phyloP scores from a whole-genome alignment of 1,140 invertebrate genomes.

The Patella vulgata region DNA sequence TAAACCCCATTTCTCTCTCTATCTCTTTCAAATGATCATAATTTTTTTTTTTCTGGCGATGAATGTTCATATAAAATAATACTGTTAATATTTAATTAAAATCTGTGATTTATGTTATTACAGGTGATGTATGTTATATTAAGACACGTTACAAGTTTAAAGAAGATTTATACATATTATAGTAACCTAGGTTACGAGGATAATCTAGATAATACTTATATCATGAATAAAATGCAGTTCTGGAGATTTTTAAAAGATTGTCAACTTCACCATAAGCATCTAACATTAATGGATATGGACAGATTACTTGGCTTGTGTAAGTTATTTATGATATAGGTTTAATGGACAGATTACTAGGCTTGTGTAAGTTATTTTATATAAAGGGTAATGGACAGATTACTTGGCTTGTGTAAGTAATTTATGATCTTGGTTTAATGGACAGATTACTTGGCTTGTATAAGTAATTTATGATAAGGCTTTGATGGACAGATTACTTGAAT shows the following conservation, averaged over 20 bases:
- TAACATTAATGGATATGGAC: slow-evolving; percentile 64
- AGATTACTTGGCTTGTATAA: slow-evolving; percentile 52
- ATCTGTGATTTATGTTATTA: too few relatives aligned
- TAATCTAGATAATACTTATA: slow-evolving; percentile 65
- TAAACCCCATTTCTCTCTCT: too few relatives aligned
- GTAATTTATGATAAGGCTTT: neutral
- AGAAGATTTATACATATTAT: slow-evolving; percentile 64
- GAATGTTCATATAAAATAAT: too few relatives aligned
- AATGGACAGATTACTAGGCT: too few relatives aligned
- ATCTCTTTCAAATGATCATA: too few relatives aligned
- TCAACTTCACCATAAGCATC: slow-evolving; percentile 55
- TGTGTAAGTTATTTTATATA: too few relatives aligned
- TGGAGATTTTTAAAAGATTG: slow-evolving; percentile 67
- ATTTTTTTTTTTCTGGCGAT: too few relatives aligned
- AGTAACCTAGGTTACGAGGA: slow-evolving; percentile 61
- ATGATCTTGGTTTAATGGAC: too few relatives aligned
- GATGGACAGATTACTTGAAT: too few relatives aligned
- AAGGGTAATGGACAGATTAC: too few relatives aligned
- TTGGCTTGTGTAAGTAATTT: too few relatives aligned
- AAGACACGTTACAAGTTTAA: slow-evolving; percentile 57
- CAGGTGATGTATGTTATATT: slow-evolving; percentile 62
- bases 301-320: slow-evolving; percentile 52
- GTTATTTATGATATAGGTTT: neutral
- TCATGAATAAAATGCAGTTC: slow-evolving; percentile 67
- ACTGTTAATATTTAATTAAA: too few relatives aligned